A percentile compares a stretch with the other conserved stretches of the same genome.
Conservation (phyloP, 64 coral and sea anemone species). For the Pocillopora verrucosa region DNA sequence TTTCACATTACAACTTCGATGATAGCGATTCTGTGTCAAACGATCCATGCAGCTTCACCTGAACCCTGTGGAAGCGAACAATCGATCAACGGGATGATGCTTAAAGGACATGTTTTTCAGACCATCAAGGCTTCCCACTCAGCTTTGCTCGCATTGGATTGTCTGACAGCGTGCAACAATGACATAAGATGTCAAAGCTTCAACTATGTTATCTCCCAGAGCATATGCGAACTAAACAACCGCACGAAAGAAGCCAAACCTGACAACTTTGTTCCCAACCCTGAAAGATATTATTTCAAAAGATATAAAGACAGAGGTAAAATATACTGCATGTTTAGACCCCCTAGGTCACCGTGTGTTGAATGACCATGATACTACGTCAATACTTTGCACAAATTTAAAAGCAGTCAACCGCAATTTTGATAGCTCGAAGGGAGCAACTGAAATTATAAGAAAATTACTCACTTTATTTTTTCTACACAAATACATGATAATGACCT, state of each 20-base stretch:
- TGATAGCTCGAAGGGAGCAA: too few species aligned
- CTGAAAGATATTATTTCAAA: neutral
- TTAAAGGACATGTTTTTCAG: neutral
- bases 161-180: neutral
- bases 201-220: neutral
- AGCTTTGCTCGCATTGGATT: neutral
- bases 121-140: neutral
- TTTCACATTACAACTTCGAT: neutral
- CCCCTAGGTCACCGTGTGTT: too few species aligned
- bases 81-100: neutral
- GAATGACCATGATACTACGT: too few species aligned
- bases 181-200: slow-evolving; percentile 1
- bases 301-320: neutral
- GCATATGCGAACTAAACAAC: neutral
- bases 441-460: too few species aligned
- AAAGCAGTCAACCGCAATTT: too few species aligned
- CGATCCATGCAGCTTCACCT: neutral
- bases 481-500: too few species aligned
- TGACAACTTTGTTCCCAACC: neutral
- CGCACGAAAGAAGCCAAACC: neutral
- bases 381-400: too few species aligned
- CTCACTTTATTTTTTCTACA: too few species aligned
- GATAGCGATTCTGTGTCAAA: neutral
- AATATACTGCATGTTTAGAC: neutral
- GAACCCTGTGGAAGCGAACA: neutral